phyloP scores from a whole-genome alignment of 2,797 vertebrate species.

The Gymnoscopelus braueri region DNA sequence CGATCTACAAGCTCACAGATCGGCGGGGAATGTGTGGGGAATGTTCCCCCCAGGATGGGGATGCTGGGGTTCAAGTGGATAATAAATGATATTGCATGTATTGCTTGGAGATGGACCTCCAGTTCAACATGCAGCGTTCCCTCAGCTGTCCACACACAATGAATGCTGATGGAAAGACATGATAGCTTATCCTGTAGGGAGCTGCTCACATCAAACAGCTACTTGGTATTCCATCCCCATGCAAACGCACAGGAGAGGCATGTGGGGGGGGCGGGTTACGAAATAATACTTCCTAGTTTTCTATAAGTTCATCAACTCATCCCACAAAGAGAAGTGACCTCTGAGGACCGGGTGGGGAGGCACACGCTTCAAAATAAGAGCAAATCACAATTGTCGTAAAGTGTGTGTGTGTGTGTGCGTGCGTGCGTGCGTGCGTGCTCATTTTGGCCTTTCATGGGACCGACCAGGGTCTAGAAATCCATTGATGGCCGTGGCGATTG shows the following conservation, averaged over 20 bases:
- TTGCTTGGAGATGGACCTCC: slow-evolving; percentile 25
- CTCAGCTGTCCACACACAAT: slow-evolving; percentile 60
- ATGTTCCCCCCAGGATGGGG: no score
- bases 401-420: slow-evolving; percentile 9
- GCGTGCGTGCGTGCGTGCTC: neutral
- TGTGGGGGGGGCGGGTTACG: slow-evolving; percentile 65
- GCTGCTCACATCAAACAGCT: slow-evolving; percentile 64
- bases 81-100: slow-evolving; percentile 41
- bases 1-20: no score
- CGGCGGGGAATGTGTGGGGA: no score
- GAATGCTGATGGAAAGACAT: slow-evolving; percentile 68
- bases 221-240: slow-evolving; percentile 70
- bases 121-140: slow-evolving; percentile 48
- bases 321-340: slow-evolving; percentile 22
- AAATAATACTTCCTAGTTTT: slow-evolving; percentile 55
- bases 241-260: slow-evolving; percentile 60
- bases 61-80: slow-evolving; percentile 43
- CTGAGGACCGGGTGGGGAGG: neutral
- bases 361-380: neutral
- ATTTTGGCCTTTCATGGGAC: no score
- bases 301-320: slow-evolving; percentile 53
- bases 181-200: slow-evolving; percentile 66
- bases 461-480: no score
- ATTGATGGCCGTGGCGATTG: no score
- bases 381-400: neutral